Evolutionary conservation across 2,888 invertebrate species (phyloP).

Genomic region (Dione juno): DNA sequence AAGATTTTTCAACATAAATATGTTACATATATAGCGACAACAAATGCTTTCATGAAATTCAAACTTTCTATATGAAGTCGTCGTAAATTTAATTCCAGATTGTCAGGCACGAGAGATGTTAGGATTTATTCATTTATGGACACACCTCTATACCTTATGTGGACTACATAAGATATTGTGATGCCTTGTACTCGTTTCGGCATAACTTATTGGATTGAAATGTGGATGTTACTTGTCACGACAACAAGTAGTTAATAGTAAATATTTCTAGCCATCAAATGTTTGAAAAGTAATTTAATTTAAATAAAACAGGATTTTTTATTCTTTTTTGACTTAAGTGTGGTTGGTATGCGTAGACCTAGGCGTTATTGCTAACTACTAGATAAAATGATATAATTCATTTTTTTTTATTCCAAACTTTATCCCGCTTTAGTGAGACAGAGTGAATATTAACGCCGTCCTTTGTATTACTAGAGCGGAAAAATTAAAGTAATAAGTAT

Average conservation of each 20-base stretch:
- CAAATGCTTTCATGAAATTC: constrained; percentile 23
- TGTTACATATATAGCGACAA: background rate
- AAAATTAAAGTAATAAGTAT: too few species aligned
- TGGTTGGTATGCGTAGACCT: too few species aligned
- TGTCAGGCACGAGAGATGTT: constrained; percentile 33
- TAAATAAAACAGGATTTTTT: too few species aligned
- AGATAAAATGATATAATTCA: too few species aligned
- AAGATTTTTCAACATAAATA: background rate
- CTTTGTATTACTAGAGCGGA: too few species aligned
- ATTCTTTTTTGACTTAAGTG: too few species aligned
- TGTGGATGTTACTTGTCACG: constrained; percentile 35
- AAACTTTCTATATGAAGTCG: constrained; percentile 31
- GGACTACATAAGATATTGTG: constrained; percentile 32
- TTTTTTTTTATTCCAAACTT: too few species aligned
- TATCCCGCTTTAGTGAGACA: too few species aligned
- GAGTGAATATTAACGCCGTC: too few species aligned
- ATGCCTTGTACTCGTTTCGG: constrained; percentile 40
- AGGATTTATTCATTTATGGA: constrained; percentile 40
- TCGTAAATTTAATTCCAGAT: constrained; percentile 33
- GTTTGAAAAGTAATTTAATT: too few species aligned
- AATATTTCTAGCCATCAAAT: background rate
- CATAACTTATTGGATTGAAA: constrained; percentile 39
- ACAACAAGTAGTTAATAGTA: constrained; percentile 21
- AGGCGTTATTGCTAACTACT: too few species aligned
- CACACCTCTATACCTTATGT: constrained; percentile 36